Percentiles rank a stretch among this genome's conserved stretches.
Evolutionary conservation across 2,888 invertebrate species (phyloP).

Genomic region (Cryptocephalus primarius): DNA sequence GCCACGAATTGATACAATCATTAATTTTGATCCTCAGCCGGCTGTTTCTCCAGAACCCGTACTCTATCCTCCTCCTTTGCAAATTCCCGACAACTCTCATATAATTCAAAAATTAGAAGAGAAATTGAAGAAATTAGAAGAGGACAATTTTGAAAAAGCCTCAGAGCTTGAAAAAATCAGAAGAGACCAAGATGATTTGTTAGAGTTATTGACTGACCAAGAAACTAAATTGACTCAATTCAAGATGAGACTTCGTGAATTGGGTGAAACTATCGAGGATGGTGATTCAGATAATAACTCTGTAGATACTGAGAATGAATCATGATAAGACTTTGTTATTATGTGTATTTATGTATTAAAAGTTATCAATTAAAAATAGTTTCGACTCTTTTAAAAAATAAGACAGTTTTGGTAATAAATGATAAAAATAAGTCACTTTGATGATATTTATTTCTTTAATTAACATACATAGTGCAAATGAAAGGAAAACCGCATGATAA

Average conservation of each 20-base stretch:
- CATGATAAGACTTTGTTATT: not conserved
- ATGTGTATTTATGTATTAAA: too few relatives aligned
- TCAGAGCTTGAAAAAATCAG: constrained; percentile 42
- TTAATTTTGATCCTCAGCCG: not conserved
- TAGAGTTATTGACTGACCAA: constrained; percentile 84
- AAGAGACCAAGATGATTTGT: constrained; percentile 88
- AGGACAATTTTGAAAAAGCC: constrained; percentile 16
- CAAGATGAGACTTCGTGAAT: constrained; percentile 30
- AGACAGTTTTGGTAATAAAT: too few relatives aligned
- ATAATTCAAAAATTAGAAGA: not conserved
- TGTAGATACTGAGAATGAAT: not conserved
- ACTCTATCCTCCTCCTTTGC: not conserved
- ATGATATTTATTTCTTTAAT: too few relatives aligned
- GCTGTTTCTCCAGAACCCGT: not conserved
- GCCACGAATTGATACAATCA: not conserved
- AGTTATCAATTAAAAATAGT: too few relatives aligned
- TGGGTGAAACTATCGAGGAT: constrained; percentile 33
- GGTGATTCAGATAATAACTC: constrained; percentile 24
- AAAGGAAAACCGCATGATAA: too few relatives aligned
- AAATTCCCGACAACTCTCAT: not conserved
- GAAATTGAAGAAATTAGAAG: constrained; percentile 9
- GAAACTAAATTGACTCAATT: constrained; percentile 40
- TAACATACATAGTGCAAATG: too few relatives aligned
- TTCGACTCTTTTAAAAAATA: too few relatives aligned
- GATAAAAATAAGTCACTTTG: too few relatives aligned